Conservation (phyloP, 2,888 invertebrate genomes). For the Sisyra nigra region DNA sequence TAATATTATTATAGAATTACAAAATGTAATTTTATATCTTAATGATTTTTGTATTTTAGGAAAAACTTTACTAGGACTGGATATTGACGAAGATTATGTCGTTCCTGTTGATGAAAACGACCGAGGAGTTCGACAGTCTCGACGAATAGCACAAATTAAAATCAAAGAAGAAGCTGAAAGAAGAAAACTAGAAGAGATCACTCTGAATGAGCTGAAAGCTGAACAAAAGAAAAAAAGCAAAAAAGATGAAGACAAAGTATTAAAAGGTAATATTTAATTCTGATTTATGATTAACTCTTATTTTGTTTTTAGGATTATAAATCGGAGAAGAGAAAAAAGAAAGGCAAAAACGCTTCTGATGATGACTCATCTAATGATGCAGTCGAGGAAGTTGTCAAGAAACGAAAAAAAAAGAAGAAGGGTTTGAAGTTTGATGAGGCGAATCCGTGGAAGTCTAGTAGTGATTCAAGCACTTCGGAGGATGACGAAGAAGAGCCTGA, state of each 20-base stretch:
- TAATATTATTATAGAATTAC: neutral
- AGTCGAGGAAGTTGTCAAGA: slow-evolving; percentile 27
- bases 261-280: slow-evolving; percentile 7
- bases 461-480: slow-evolving; percentile 30
- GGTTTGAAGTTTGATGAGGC: slow-evolving; percentile 28
- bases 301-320: neutral
- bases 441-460: slow-evolving; percentile 42
- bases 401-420: slow-evolving; percentile 16
- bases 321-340: neutral
- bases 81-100: slow-evolving; percentile 25
- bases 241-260: slow-evolving; percentile 21
- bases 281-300: neutral
- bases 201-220: slow-evolving; percentile 47
- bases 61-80: slow-evolving; percentile 31
- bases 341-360: neutral
- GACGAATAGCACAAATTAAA: slow-evolving; percentile 75
- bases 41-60: too few species aligned
- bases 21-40: neutral
- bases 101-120: slow-evolving; percentile 20
- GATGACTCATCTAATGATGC: slow-evolving; percentile 23
- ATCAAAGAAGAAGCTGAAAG: slow-evolving; percentile 74
- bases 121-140: slow-evolving; percentile 52
- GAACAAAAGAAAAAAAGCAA: slow-evolving; percentile 35
- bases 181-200: slow-evolving; percentile 57
- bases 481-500: slow-evolving; percentile 24